Evolutionary conservation across 2,797 vertebrate species (phyloP), one percentile per base, ranked within the genome.

Genomic region (Enteromius viviparus): DNA sequence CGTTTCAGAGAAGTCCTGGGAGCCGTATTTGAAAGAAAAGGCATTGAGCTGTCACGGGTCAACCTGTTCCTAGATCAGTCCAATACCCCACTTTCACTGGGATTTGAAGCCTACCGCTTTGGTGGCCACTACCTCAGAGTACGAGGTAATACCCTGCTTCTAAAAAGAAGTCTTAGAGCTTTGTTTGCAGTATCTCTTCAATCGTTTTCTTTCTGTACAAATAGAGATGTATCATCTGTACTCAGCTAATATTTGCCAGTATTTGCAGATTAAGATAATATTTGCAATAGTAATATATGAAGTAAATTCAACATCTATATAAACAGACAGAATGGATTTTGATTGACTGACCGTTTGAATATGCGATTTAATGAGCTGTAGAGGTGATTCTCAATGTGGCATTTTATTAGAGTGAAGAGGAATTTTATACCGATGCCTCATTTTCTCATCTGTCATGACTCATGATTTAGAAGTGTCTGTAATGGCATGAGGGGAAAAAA

Each of bases 11-110:
- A 87, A 78, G 96, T 98, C 77, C 88, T 99, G 77, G 93, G 94
- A 47, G 96, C 97, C 0, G 95, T 99, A 37, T 98, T 99, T 0
- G 97, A 98, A 91, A 95, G 97, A 88, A 97, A 97, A 23, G 96
- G 96, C 0, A 96, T 99, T 0, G 93, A 97, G 9, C 90, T 95
- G 86, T 92, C 93, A 68, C 95, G 92, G 62, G 96, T 98, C 80
- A 93, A 98, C 51, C 89, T 99, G 91, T 98, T 97, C 89, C 90
- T 99, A 92, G 98, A 99, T 89, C 97, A 99, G 91, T 99, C 98
- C 86, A 96, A 97, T 93, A 99, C 98, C 0, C 96, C 98, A 0
- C 93, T 99, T 78, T 97, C 96, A 2, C 96, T 99, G 40, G 94
- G 95, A 89, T 99, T 98, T 0, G 98, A 99, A 92, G 97, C 97